A percentile compares a stretch with the other conserved stretches of the same genome.
Evolutionary conservation across 2,113 vertebrate genomes (phyloP).

Genomic region (Seriola aureovittata): DNA sequence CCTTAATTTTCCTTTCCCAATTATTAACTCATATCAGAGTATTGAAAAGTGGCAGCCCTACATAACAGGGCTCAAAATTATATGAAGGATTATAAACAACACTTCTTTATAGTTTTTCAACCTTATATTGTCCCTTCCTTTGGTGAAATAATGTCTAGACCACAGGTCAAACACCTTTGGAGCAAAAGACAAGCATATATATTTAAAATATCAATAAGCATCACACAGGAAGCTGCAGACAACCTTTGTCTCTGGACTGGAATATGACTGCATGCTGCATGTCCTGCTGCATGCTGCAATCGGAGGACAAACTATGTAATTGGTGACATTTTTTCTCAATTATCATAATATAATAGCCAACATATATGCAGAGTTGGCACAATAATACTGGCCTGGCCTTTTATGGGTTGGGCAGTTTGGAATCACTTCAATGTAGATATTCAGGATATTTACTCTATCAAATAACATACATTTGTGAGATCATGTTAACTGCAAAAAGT

Average conservation of each 20-base stretch:
- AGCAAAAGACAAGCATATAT: background rate
- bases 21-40: background rate
- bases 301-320: too few species aligned
- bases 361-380: background rate
- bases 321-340: too few species aligned
- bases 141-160: slow-evolving; percentile 43
- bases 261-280: background rate
- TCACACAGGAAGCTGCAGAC: background rate
- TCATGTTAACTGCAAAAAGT: background rate
- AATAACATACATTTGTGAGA: background rate
- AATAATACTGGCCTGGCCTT: background rate
- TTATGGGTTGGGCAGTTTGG: background rate
- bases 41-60: background rate
- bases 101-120: background rate
- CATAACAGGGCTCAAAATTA: background rate
- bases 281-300: background rate
- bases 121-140: background rate
- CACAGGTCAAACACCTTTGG: background rate
- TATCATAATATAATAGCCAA: background rate
- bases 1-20: background rate
- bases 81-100: background rate
- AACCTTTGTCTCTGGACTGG: background rate
- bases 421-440: background rate
- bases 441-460: too few species aligned
- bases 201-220: background rate